phyloP scores from a whole-genome alignment of 2,797 vertebrate genomes.

The Pelochelys cantorii region DNA sequence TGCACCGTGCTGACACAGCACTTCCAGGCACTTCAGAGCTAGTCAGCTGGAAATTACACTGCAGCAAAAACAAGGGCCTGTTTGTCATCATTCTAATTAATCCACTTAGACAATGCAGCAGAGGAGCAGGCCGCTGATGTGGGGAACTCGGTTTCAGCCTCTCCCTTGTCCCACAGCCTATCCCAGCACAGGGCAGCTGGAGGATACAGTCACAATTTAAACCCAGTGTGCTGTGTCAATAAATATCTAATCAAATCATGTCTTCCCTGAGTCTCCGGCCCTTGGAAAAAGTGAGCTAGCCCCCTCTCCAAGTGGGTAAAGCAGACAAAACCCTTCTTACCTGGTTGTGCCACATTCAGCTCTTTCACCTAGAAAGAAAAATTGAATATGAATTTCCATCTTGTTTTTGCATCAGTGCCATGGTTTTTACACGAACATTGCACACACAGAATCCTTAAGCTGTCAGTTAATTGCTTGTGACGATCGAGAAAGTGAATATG shows the following conservation, averaged over 20 bases:
- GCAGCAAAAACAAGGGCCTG: slow-evolving; percentile 25
- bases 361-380: slow-evolving; percentile 89
- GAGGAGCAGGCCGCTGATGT: background rate
- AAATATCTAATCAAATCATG: background rate
- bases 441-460: background rate
- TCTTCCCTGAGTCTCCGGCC: background rate
- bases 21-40: slow-evolving; percentile 5
- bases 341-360: slow-evolving; percentile 97
- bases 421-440: accelerated
- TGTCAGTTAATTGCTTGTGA: background rate
- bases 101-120: slow-evolving; percentile 1
- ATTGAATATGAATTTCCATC: slow-evolving; percentile 13
- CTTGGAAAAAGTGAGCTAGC: background rate
- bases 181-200: background rate
- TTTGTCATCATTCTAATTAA: background rate
- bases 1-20: background rate
- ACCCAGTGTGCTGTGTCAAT: background rate
- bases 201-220: background rate
- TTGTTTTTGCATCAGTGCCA: background rate
- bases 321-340: slow-evolving; percentile 80
- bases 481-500: background rate
- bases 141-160: background rate
- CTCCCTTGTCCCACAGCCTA: background rate
- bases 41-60: slow-evolving; percentile 23
- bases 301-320: background rate